Evolutionary conservation across 2,797 vertebrate genomes (phyloP), one percentile per base, ranked within the genome.

Genomic region (Geotrypetes seraphini): DNA sequence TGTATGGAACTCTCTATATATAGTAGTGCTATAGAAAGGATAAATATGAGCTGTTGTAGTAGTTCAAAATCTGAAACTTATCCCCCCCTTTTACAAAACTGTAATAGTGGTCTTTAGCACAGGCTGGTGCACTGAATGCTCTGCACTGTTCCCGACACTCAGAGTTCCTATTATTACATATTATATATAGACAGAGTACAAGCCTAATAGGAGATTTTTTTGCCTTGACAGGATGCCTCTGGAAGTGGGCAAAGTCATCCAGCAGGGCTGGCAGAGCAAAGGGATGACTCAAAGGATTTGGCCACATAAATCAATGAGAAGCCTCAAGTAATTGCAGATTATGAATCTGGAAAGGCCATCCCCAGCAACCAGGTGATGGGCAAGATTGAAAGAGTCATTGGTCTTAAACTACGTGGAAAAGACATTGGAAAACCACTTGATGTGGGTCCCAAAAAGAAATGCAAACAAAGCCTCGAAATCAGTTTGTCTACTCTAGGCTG

Each of bases 301-400:
- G 92, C 94, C 48, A 97, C 91, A 7, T 92, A 90, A 90, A 91
- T 98, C 63, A 98, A 96, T 1, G 93, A 98, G 48, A 97, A 98
- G 57, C 94, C 93, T 3, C 93, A 98, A 65, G 77, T 98, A 36
- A 96, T 98, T 0, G 88, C 87, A 1, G 94, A 98, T 61, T 98
- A 98, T 0, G 93, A 98, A 47, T 54, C 71, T 0, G 93, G 94
- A 25, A 86, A 64, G 64, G 94, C 94, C 0, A 98, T 98, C 43
- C 94, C 94, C 13, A 98, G 89, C 53, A 97, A 98, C 70, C 93
- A 97, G 66, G 88, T 97, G 37, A 66, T 98, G 86, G 88, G 93
- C 62, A 98, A 98, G 74, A 85, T 97, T 0, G 93, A 98, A 59
- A 81, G 94, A 69, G 86, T 75, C 25, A 82, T 97, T 0, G 85